Evolutionary conservation across 2,797 vertebrate species (phyloP), one percentile per base, ranked within the genome.

Genomic region (Hoplostethus atlanticus): DNA sequence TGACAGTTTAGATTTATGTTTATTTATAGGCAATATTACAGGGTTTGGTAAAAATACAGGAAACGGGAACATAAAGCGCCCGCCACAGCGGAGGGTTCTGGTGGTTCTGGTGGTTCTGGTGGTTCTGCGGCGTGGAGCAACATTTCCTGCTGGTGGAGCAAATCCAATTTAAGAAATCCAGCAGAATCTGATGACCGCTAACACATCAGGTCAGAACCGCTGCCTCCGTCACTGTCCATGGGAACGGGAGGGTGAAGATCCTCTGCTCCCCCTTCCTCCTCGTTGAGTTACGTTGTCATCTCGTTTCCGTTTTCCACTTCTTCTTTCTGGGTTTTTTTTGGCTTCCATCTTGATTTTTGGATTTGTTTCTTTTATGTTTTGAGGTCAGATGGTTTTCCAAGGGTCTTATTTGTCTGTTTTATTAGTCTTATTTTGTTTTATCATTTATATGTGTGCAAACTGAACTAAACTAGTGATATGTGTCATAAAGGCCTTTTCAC

Each of bases 121-220:
- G 80, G 73, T 80, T 84, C 81, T 73, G 65, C 71, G 77, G 73
- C 60, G 62, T 76, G 77, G 58, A 83, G 64, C 6, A 21, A 21
- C 53, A 6, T 15, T 30, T 31, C 53, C 30, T 55, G 53, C 11
- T 5, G 30, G 30, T 13, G 53, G 30, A 31, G 28, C 12, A 31
- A 31, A 16, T 55, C 53, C 53, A 55, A 21, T 31, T 21, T 12
- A 7, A 16, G 13, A 36, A 28, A 73, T 73, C 69, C 71, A 68
- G 63, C 64, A n/a, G 64, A 57, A 8, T 64, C 68, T 83, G 81
- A 84, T 89, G 73, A 73, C 54, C 34, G 66, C 68, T 56, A 72
- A 82, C 78, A 77, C 66, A 54, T 85, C 81, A 72, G 28, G 73
- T 73, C 65, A 30, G 5, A 6, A 81, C 74, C 70, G 84, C 87